Percentiles rank a stretch among this genome's conserved stretches.
These are phyloP conservation scores for Diplodus puntazzo DNA, from an alignment of 2,797 vertebrate genomes.

Conservation along the genomic window DNA sequence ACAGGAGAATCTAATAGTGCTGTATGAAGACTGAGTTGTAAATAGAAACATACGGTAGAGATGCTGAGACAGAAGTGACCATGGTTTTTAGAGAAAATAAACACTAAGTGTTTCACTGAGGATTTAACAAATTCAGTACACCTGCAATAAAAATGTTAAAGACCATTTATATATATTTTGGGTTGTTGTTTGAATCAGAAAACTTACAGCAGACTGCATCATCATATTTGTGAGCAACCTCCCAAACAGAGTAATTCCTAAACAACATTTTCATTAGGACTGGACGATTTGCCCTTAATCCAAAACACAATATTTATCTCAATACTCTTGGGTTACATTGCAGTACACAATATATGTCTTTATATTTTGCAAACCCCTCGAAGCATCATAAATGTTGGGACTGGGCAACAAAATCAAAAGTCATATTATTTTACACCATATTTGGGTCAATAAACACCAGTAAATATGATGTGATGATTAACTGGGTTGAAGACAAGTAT, in stretches of 20 bases:
- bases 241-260: not conserved
- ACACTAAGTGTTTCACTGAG: slow-evolving; percentile 3
- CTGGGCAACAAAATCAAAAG: too few species aligned
- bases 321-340: too few species aligned
- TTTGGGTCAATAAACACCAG: too few species aligned
- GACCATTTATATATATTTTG: not conserved
- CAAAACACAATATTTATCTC: too few species aligned
- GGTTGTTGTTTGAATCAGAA: not conserved
- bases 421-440: too few species aligned
- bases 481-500: too few species aligned
- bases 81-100: slow-evolving; percentile 72
- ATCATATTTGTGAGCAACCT: not conserved
- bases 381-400: too few species aligned
- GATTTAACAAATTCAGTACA: not conserved
- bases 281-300: too few species aligned
- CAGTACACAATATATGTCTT: too few species aligned
- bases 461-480: too few species aligned
- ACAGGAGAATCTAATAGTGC: not conserved
- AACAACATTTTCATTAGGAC: too few species aligned
- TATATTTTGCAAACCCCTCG: too few species aligned
- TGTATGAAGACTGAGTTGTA: not conserved
- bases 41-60: not conserved
- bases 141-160: not conserved
- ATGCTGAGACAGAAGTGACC: slow-evolving; percentile 85
- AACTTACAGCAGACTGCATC: not conserved